Conservation (phyloP, 2,888 invertebrate genomes). For the Drosophila prolongata region DNA sequence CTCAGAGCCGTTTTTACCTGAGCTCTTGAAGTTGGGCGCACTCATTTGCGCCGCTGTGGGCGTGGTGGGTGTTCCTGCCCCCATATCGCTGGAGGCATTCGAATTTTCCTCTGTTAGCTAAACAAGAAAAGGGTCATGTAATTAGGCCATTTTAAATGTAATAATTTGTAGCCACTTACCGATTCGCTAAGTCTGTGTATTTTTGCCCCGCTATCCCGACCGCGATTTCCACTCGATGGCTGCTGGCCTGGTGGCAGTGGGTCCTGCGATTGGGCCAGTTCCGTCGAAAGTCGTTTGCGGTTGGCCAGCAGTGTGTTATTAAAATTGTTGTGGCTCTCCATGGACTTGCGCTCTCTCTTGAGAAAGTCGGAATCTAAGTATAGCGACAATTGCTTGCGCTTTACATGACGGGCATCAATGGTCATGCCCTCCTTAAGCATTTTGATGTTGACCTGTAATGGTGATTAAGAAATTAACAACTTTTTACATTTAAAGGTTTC, state of each 20-base stretch:
- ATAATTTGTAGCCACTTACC: slow-evolving; percentile 60
- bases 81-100: slow-evolving; percentile 82
- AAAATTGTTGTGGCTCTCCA: slow-evolving; percentile 84
- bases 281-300: slow-evolving; percentile 83
- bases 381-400: slow-evolving; percentile 90
- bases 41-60: slow-evolving; percentile 75
- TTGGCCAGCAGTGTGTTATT: slow-evolving; percentile 82
- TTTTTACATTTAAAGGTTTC: not conserved
- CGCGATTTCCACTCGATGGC: slow-evolving; percentile 40
- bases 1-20: slow-evolving; percentile 62
- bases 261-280: slow-evolving; percentile 77
- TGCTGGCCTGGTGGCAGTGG: slow-evolving; percentile 48
- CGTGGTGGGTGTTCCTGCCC: slow-evolving; percentile 73
- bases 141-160: too few species aligned
- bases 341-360: slow-evolving; percentile 89
- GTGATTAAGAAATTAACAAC: not conserved
- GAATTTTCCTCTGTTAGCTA: slow-evolving; percentile 82
- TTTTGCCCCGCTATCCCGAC: slow-evolving; percentile 62
- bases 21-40: slow-evolving; percentile 68
- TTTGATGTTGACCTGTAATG: slow-evolving; percentile 86
- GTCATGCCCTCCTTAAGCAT: slow-evolving; percentile 90
- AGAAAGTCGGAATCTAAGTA: slow-evolving; percentile 90
- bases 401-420: slow-evolving; percentile 94
- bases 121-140: not conserved
- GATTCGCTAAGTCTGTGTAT: slow-evolving; percentile 82